phyloP scores from a whole-genome alignment of 2,113 vertebrate species.

The Anarhynchus alexandrinus region DNA sequence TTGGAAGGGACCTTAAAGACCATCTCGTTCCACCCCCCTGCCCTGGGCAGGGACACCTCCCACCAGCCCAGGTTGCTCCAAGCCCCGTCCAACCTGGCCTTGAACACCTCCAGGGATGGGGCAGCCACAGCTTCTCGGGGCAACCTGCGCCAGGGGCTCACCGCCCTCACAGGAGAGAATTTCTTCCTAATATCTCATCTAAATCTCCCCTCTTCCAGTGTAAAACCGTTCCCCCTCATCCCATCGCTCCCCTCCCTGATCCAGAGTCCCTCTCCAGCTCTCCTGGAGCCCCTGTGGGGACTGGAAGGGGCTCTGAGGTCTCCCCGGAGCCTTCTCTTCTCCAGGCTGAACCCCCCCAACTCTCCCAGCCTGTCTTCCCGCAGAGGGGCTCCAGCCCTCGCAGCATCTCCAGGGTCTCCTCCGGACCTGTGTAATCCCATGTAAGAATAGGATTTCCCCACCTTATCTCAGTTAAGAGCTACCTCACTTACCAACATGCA shows the following conservation, averaged over 20 bases:
- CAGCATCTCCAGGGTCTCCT: neutral
- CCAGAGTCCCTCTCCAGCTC: neutral
- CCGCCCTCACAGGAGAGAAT: too few species aligned
- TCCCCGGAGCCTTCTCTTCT: neutral
- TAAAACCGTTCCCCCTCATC: too few species aligned
- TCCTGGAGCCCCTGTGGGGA: neutral
- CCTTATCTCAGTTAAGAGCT: neutral
- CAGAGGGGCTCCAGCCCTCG: neutral
- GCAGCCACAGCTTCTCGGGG: too few species aligned
- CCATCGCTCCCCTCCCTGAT: too few species aligned
- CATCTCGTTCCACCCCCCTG: neutral
- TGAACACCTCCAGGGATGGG: neutral
- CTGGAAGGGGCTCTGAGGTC: neutral
- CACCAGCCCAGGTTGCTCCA: neutral
- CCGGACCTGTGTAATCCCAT: neutral
- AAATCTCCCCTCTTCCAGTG: too few species aligned
- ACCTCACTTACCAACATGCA: rapidly evolving
- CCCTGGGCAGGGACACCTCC: neutral
- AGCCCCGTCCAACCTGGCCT: too few species aligned
- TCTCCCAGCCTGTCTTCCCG: neutral
- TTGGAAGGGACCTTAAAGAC: neutral
- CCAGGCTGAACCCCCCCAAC: neutral
- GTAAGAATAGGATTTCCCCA: neutral
- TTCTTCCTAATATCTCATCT: too few species aligned
- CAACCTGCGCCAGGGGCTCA: too few species aligned